Percentiles rank a stretch among this genome's conserved stretches.
Conservation (phyloP, 2,797 vertebrate genomes). For the Okamejei kenojei region DNA sequence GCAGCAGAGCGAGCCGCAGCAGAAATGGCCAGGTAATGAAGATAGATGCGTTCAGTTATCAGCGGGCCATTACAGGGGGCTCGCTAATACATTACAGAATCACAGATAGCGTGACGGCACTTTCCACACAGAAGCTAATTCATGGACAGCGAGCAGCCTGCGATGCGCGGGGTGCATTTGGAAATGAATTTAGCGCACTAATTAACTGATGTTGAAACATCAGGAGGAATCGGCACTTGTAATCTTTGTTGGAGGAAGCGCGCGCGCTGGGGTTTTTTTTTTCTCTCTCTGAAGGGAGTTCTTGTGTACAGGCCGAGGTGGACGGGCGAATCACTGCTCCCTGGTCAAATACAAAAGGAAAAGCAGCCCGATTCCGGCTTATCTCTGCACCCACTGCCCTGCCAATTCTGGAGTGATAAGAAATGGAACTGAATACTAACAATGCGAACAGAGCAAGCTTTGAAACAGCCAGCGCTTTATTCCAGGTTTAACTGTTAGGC, state of each 20-base stretch:
- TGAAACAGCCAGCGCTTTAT: not conserved
- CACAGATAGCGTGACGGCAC: constrained; percentile 82
- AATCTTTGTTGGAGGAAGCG: constrained; percentile 48
- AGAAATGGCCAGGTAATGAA: constrained; percentile 88
- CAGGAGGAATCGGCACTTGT: constrained; percentile 52
- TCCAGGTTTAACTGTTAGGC: not conserved
- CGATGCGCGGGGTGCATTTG: constrained; percentile 79
- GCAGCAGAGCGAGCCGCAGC: constrained; percentile 75
- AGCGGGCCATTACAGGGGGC: constrained; percentile 82
- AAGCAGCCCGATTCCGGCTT: not conserved
- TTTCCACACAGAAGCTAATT: constrained; percentile 91
- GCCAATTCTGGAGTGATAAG: constrained; percentile 13
- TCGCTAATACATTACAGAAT: constrained; percentile 96
- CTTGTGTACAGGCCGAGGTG: constrained; percentile 46
- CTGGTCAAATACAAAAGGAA: not conserved
- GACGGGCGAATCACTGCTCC: constrained; percentile 41
- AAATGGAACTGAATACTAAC: not conserved
- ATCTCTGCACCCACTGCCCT: not conserved
- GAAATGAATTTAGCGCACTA: constrained; percentile 79
- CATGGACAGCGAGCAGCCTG: constrained; percentile 82
- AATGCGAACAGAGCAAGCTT: not conserved
- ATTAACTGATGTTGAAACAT: constrained; percentile 73
- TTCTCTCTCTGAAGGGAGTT: constrained; percentile 44
- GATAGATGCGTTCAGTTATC: constrained; percentile 95
- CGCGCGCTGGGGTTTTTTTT: too few species aligned